These are phyloP conservation scores for Hiodon alosoides DNA, from an alignment of 2,113 vertebrate species.

Conservation along the genomic window DNA sequence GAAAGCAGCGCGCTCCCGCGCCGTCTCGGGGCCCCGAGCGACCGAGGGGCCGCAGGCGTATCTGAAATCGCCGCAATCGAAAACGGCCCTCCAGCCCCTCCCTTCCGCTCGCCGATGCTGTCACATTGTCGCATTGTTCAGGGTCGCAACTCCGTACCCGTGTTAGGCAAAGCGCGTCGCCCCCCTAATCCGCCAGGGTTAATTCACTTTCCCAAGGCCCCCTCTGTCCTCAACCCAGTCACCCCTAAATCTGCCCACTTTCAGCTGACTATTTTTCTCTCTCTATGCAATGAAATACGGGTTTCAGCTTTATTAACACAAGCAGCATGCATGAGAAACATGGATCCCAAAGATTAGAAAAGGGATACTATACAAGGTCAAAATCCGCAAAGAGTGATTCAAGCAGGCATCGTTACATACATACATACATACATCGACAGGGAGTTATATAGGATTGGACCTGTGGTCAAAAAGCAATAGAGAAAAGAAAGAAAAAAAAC, in stretches of 20 bases:
- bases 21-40: neutral
- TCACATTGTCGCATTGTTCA: slow-evolving; percentile 19
- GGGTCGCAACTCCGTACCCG: slow-evolving; percentile 16
- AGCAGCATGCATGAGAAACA: too few species aligned
- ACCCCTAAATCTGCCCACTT: too few species aligned
- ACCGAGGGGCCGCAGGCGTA: neutral
- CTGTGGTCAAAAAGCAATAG: too few species aligned
- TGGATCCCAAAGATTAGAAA: neutral
- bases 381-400: neutral
- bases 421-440: too few species aligned
- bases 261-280: too few species aligned
- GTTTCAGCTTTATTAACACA: too few species aligned
- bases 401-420: too few species aligned
- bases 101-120: slow-evolving; percentile 16
- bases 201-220: neutral
- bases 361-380: neutral
- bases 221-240: too few species aligned
- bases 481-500: neutral
- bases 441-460: too few species aligned
- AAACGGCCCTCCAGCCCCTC: neutral
- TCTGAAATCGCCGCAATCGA: neutral
- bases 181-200: neutral
- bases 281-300: too few species aligned
- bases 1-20: neutral
- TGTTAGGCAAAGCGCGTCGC: neutral